Conservation (phyloP, 1,140 invertebrate genomes). For the Neodiprion lecontei region DNA sequence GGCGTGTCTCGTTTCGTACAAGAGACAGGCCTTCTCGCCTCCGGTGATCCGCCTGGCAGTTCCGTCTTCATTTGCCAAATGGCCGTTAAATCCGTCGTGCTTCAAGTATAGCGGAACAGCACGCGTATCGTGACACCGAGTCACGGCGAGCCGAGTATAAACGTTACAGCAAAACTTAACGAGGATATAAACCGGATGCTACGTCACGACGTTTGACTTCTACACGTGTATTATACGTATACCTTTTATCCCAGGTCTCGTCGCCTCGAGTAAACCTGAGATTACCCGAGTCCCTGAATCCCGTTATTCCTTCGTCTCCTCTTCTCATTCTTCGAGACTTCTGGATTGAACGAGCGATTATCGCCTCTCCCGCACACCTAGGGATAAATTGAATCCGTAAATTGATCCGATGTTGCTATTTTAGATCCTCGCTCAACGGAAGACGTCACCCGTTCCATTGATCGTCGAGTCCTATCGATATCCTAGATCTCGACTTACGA, state of each 20-base stretch:
- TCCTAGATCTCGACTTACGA: too few relatives aligned
- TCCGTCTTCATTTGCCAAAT: conserved; percentile 50
- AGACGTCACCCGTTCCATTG: too few relatives aligned
- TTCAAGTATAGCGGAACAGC: neutral
- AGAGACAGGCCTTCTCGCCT: neutral
- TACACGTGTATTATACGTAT: neutral
- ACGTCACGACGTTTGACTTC: neutral
- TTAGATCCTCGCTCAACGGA: too few relatives aligned
- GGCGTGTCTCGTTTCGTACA: too few relatives aligned
- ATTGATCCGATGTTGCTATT: too few relatives aligned
- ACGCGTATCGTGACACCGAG: conserved; percentile 21
- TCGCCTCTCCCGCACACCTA: too few relatives aligned
- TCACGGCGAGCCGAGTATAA: conserved; percentile 11
- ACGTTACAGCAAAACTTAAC: conserved; percentile 41
- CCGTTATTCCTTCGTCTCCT: too few relatives aligned
- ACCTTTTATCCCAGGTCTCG: neutral
- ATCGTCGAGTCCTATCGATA: too few relatives aligned
- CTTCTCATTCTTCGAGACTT: too few relatives aligned
- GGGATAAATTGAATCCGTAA: too few relatives aligned
- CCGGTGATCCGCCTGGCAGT: conserved; percentile 44
- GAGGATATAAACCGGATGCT: conserved; percentile 40
- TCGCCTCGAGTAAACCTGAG: neutral
- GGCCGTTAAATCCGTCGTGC: conserved; percentile 42
- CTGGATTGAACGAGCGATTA: too few relatives aligned
- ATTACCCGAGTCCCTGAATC: too few relatives aligned